Percentiles rank a stretch among this genome's conserved stretches.
phyloP scores from a whole-genome alignment of 2,888 invertebrate species.

The Catocala sponsa region DNA sequence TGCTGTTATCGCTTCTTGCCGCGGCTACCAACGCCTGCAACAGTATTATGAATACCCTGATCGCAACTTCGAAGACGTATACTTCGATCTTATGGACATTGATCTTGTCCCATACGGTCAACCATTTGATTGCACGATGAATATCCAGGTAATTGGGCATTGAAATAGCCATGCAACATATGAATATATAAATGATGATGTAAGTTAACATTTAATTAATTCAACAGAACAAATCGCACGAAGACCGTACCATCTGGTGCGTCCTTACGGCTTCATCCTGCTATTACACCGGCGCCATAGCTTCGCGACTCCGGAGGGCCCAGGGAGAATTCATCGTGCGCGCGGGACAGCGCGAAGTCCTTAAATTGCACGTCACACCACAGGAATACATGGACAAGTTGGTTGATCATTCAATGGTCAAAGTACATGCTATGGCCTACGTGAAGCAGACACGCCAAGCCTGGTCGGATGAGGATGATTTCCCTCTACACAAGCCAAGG shows the following conservation, averaged over 20 bases:
- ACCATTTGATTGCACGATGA: conserved; percentile 90
- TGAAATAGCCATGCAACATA: not conserved
- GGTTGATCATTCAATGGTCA: conserved; percentile 91
- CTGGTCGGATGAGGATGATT: conserved; percentile 92
- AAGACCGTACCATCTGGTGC: conserved; percentile 89
- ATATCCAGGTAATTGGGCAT: conserved; percentile 83
- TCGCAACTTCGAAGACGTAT: conserved; percentile 89
- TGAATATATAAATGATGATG: not conserved
- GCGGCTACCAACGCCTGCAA: conserved; percentile 89
- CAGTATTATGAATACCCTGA: conserved; percentile 89
- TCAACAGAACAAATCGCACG: conserved; percentile 88
- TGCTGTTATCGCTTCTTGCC: conserved; percentile 90
- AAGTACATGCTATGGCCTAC: conserved; percentile 91
- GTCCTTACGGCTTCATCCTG: conserved; percentile 90
- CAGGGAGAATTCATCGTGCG: conserved; percentile 89
- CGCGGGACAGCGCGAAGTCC: conserved; percentile 89
- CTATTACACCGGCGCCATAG: conserved; percentile 91
- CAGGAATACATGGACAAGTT: conserved; percentile 91
- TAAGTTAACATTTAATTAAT: not conserved
- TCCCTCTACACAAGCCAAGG: conserved; percentile 90
- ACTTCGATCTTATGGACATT: conserved; percentile 90
- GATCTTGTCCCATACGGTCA: conserved; percentile 90
- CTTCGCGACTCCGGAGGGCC: conserved; percentile 89
- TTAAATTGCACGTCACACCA: conserved; percentile 89
- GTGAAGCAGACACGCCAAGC: conserved; percentile 92